Base-by-base conservation (phyloP, 2,113 vertebrate genomes). In the Takifugu bimaculatus region DNA sequence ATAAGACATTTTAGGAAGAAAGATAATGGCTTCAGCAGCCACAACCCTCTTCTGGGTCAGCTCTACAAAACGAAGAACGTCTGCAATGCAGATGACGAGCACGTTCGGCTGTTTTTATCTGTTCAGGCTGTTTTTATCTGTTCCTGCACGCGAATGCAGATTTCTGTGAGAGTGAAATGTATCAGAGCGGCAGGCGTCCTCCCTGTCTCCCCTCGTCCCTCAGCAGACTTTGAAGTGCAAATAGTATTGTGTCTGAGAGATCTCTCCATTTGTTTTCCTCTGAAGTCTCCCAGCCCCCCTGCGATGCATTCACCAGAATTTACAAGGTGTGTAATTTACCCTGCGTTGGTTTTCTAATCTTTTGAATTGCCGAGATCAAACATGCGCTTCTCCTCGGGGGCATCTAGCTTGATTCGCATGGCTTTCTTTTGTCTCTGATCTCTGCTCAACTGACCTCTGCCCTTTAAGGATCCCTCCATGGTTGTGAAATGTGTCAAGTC, bases 231-330 rank as follows among this genome's bases (percentile, higher is more conserved):
- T 92, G 89, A 91, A 88, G 83, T 82, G 77, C 61, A 67, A 61
- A 66, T 61, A 54, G 63, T 64, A 86, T 89, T 91, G 85, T 87
- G 80, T 86, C 81, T 81, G 75, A 77, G 68, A 70, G 70, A 75
- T 78, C 81, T 79, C 75, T 82, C 84, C 89, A 90, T 90, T 90
- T 91, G 90, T 90, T 88, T 81, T 55, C 72, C 77, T 90, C 82
- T 88, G 87, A 90, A 83, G 89, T 88, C 74, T 68, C 50, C 60
- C 14, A 58, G 69, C 74, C 83, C 77, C 71, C 88, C 84, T 77
- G 85, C 52, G 27, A 75, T 78, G 86, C 71, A 66, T 77, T 85
- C 75, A 75, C 58, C 51, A 74, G 72, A 79, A 78, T 90, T 90
- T 87, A 90, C 81, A 83, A 86, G 85, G 70, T 83, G 75, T 80